Evolutionary conservation across 1,140 invertebrate species (phyloP), one percentile per base, ranked within the genome.

Genomic region (Aradophagus sp.): DNA sequence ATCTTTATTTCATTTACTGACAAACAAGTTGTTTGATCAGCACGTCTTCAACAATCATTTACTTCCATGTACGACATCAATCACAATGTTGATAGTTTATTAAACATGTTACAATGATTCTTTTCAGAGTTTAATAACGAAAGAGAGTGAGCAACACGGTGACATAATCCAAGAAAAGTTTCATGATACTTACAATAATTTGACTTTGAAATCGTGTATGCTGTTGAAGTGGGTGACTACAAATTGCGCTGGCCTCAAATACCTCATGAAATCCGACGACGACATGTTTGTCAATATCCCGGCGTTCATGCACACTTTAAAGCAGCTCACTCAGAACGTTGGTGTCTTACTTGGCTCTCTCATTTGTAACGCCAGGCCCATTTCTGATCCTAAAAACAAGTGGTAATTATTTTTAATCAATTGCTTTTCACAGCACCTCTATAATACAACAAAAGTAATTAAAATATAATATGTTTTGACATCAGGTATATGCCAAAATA

Each of bases 111-210:
- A n/a, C n/a, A n/a, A n/a, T n/a, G n/a, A n/a, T n/a, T 2, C 5
- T 1, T 29, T 88, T 3, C 86, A 91, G 85, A 84, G 78, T 65
- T 85, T 81, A 44, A 88, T 91, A 16, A 80, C 82, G 1, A 86
- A 88, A 20, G 91, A 93, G 76, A 88, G 84, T 34, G 80, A 88
- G 2, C 82, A 84, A 16, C 90, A 91, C 72, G 89, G 91, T 16
- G 96, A 98, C 82, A 90, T 98, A n/a, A 91, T 98, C 27, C 93
- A 97, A 84, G 95, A 96, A 81, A 90, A 90, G 44, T 97, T 97
- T 79, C 77, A 92, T 7, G 96, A 98, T 81, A 91, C 92, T 0
- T 98, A 98, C 81, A 93, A 95, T 79, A 98, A 98, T 88, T 86
- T 98, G 39, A 97, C 95, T 0, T 80, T 97, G 5, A 98, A 98